These are phyloP conservation scores for Telmatherina bonti DNA, from an alignment of 2,797 vertebrate species.

Conservation along the genomic window DNA sequence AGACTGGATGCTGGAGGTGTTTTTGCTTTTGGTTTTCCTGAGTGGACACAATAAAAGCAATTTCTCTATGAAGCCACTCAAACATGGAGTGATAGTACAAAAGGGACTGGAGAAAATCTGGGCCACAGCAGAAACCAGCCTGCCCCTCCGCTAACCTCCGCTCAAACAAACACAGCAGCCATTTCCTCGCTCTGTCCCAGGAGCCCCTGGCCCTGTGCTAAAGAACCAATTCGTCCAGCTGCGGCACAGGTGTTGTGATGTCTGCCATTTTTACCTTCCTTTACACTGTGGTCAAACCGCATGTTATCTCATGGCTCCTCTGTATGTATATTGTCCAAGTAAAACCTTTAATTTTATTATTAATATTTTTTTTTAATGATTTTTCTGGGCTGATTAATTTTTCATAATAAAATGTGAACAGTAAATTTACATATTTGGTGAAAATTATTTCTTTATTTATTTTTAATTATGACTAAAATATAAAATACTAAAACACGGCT, in stretches of 20 bases:
- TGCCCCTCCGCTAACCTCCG: conserved; percentile 77
- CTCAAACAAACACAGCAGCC: conserved; percentile 77
- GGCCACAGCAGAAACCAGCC: conserved; percentile 77
- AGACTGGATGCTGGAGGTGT: conserved; percentile 70
- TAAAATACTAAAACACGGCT: too few relatives aligned
- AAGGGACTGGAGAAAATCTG: conserved; percentile 78
- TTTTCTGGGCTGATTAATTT: conserved; percentile 10
- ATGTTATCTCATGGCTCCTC: conserved; percentile 22
- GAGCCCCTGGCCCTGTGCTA: conserved; percentile 63
- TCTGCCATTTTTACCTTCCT: conserved; percentile 56
- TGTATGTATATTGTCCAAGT: neutral
- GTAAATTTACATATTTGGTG: neutral
- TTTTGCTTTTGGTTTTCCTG: conserved; percentile 77
- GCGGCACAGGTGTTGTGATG: conserved; percentile 72
- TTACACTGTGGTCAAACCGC: conserved; percentile 45
- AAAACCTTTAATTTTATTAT: neutral
- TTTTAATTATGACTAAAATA: too few relatives aligned
- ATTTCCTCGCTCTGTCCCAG: conserved; percentile 74
- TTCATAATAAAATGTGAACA: neutral
- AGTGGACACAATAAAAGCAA: conserved; percentile 81
- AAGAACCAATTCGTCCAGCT: conserved; percentile 64
- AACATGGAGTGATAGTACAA: conserved; percentile 78
- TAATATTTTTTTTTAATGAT: neutral
- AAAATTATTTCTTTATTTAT: too few relatives aligned
- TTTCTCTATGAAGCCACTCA: conserved; percentile 79